These are phyloP conservation scores for Agelastica alni DNA, from an alignment of 2,888 invertebrate genomes.

Conservation along the genomic window DNA sequence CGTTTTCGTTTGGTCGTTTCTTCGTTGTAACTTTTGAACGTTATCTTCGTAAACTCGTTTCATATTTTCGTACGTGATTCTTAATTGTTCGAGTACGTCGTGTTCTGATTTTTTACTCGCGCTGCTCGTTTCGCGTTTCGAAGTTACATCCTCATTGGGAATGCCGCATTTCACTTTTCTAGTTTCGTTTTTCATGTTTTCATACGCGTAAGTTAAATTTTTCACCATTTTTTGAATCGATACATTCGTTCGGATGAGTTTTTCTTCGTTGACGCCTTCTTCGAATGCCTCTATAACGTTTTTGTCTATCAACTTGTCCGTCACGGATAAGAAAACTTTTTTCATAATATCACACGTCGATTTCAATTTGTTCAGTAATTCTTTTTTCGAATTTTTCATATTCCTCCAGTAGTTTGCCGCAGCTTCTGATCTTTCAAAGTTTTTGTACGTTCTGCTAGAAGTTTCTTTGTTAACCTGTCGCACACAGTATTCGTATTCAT, in stretches of 20 bases:
- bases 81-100: background rate
- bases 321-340: background rate
- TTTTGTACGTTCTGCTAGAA: background rate
- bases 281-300: background rate
- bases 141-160: no score
- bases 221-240: background rate
- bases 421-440: no score
- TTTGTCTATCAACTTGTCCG: background rate
- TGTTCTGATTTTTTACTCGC: background rate
- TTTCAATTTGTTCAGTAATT: constrained; percentile 1
- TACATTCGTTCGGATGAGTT: background rate
- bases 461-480: background rate
- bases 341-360: background rate
- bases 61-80: background rate
- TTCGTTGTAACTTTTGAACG: background rate
- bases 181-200: background rate
- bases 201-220: background rate
- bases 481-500: background rate
- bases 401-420: background rate
- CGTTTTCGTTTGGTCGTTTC: background rate
- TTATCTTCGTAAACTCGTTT: background rate
- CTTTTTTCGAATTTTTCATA: background rate
- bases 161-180: background rate
- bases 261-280: background rate
- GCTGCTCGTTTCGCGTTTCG: background rate